Conservation (phyloP, 2,113 vertebrate species). For the Enhydra lutris region DNA sequence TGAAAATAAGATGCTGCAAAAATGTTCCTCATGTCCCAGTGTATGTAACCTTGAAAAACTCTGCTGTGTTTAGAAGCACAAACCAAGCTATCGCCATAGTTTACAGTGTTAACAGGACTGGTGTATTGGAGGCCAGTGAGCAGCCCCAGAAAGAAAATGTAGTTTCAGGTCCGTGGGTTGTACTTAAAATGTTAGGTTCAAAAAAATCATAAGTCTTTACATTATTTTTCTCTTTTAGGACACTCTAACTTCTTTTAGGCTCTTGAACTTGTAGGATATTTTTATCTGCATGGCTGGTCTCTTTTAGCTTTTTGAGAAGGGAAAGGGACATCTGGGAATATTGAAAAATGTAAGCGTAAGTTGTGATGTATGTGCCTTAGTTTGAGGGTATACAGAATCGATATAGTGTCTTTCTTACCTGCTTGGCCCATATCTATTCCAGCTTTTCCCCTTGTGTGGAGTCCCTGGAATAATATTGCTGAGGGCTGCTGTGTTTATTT, state of each 20-base stretch:
- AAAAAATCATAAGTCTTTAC: not conserved
- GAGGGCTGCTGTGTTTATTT: slow-evolving; percentile 41
- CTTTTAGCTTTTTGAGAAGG: slow-evolving; percentile 36
- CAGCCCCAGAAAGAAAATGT: not conserved
- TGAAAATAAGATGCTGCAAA: slow-evolving; percentile 41
- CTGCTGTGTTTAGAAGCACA: not conserved
- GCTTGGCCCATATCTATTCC: not conserved
- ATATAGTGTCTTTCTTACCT: slow-evolving; percentile 2
- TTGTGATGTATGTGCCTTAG: not conserved
- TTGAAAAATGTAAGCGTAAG: slow-evolving; percentile 26
- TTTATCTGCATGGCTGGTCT: slow-evolving; percentile 35
- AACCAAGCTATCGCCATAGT: not conserved
- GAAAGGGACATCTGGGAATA: slow-evolving; percentile 17
- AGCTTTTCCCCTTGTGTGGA: not conserved
- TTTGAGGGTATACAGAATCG: not conserved
- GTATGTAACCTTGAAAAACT: slow-evolving; percentile 32
- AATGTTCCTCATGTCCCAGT: not conserved
- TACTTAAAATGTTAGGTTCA: slow-evolving; percentile 50
- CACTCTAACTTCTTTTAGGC: slow-evolving; percentile 34
- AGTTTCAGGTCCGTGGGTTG: slow-evolving; percentile 15
- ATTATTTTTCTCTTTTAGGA: slow-evolving; percentile 44
- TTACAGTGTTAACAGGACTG: not conserved
- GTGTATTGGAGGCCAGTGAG: not conserved
- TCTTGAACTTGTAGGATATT: slow-evolving; percentile 43
- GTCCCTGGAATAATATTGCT: slow-evolving; percentile 9